Conservation (phyloP, 2,797 vertebrate genomes). For the Propithecus deckenii region DNA sequence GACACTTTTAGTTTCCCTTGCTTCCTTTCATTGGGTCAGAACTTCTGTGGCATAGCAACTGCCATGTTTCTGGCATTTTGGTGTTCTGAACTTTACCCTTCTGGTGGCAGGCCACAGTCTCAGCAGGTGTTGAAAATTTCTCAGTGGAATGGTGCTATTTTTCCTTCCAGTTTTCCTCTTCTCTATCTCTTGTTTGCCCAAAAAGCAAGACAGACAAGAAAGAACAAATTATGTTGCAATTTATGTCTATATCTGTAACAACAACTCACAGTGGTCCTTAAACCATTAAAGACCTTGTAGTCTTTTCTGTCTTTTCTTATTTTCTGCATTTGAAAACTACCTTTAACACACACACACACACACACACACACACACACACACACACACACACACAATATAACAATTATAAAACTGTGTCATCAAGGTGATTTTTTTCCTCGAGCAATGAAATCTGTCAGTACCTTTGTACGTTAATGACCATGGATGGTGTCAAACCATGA, state of each 20-base stretch:
- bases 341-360: neutral
- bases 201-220: neutral
- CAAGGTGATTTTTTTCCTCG: neutral
- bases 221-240: neutral
- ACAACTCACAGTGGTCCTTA: neutral
- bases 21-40: neutral
- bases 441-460: neutral
- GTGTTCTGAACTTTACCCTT: neutral
- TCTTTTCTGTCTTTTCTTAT: neutral
- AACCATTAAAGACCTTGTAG: neutral
- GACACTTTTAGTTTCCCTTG: neutral
- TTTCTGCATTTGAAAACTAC: neutral
- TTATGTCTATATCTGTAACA: neutral
- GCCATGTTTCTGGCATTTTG: neutral
- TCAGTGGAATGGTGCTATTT: neutral
- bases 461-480: neutral
- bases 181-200: neutral
- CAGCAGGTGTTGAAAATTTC: slow-evolving; percentile 25
- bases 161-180: neutral
- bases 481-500: neutral
- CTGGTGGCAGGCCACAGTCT: neutral
- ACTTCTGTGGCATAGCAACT: neutral
- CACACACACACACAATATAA: neutral
- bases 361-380: neutral
- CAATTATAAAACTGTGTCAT: neutral